These are phyloP conservation scores for Parazoanthus swiftii DNA, from an alignment of 92 coral and sea anemone genomes.

Conservation along the genomic window DNA sequence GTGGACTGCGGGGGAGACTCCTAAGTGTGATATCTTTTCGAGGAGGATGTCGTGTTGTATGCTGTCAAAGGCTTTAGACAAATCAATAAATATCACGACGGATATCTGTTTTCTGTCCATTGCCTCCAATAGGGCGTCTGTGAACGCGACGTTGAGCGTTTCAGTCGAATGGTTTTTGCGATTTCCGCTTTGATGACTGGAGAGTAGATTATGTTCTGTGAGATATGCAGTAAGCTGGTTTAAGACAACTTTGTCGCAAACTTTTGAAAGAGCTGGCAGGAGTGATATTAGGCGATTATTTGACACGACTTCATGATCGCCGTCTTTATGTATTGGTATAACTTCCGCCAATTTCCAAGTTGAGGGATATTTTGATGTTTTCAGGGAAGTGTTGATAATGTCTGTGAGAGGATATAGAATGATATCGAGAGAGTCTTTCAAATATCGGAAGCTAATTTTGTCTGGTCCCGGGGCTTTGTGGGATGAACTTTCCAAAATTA, in stretches of 20 bases:
- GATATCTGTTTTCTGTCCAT: neutral
- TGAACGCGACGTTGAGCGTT: neutral
- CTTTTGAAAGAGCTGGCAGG: neutral
- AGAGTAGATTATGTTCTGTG: neutral
- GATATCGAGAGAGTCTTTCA: no score
- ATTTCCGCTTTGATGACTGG: neutral
- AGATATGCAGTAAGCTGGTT: neutral
- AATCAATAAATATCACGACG: neutral
- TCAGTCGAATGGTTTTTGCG: neutral
- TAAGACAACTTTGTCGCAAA: neutral
- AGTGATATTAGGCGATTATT: neutral
- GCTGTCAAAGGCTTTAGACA: neutral
- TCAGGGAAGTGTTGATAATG: conserved; percentile 15
- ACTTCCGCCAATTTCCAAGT: neutral
- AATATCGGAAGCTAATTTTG: no score
- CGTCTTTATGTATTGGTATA: neutral
- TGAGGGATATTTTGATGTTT: neutral
- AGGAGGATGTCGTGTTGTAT: no score
- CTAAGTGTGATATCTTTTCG: no score
- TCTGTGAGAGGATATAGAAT: neutral
- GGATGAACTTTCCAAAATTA: no score
- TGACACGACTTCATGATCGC: neutral
- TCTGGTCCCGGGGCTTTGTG: no score
- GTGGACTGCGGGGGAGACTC: no score
- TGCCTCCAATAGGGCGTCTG: neutral